Evolutionary conservation across 1,140 invertebrate species (phyloP), one percentile per base, ranked within the genome.

Genomic region (Druon quercuslanigerum): DNA sequence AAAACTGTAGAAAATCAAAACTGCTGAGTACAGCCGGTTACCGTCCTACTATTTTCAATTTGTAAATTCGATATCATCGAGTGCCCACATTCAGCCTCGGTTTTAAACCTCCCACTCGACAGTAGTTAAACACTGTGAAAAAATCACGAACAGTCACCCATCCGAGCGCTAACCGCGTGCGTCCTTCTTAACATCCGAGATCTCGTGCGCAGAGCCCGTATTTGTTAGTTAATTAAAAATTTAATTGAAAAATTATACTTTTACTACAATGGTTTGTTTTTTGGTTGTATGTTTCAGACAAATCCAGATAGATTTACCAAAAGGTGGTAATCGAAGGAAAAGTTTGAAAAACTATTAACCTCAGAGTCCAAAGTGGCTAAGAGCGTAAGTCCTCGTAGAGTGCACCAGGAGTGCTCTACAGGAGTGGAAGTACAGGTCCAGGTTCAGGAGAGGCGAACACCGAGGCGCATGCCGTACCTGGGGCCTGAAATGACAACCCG

Each of bases 381-480:
- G 84, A 90, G 88, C 86, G 87, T 87, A 83, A 90, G 89, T 84
- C 87, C 88, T 76, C 85, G 85, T 75, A 84, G 86, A 84, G 88
- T 84, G 86, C 85, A 88, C 84, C 88, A 89, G 78, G 87, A 89
- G 86, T 86, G 85, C 83, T 85, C 87, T 81, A 82, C 81, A 80
- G 85, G 80, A 57, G 85, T 85, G 80, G 82, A 84, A 78, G 85
- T 85, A 81, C 79, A 84, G 83, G 73, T 84, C 72, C 75, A 74
- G 75, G 82, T 83, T 77, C 82, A 82, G 77, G 81, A 81, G 73
- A 78, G 77, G 51, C 81, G 84, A 87, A 83, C 84, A 87, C 73
- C 85, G 83, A 90, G 89, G 90, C 92, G 92, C 89, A 94, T 94
- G 93, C 93, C 94, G 93, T 94, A 94, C 93, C 93, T 93, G 83